Base-by-base conservation (phyloP, 2,888 invertebrate species). In the Brenthis hecate region DNA sequence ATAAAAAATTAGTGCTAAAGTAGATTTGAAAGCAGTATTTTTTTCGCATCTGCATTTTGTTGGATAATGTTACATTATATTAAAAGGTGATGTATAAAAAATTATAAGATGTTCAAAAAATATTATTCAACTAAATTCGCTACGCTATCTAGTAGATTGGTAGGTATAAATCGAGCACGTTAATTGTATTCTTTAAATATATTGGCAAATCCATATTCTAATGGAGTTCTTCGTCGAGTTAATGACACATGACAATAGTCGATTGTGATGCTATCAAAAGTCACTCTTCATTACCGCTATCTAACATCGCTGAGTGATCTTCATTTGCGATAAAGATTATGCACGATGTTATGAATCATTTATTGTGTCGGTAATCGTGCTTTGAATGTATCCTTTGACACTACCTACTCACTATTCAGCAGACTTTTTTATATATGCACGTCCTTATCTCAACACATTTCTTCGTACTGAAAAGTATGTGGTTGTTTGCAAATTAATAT, bases 361-460 rank as follows among this genome's bases (percentile, higher is more conserved):
- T 80, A 82, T 84, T 85, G 81, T 83, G 77, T 79, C 72, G 72
- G 72, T 74, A 75, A 74, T 80, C 81, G 79, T 82, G 81, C 80
- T 76, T 80, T 76, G 80, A 83, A 84, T 85, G 78, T 77, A 72
- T 75, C 76, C 72, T 77, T 77, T 78, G 75, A 79, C 79, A 75
- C 76, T 77, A 4, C 28, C 0, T 28, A 4, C 28, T 28, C 28
- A 28, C 0, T 28, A 28, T 28, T 28, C 28, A 28, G 47, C 23
- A 47, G 23, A 47, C 58, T 58, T 32, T 14, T 19, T 58, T 48
- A 47, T 58, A 28, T 28, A 28, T 28, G 51, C 65, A 57, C 57
- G 53, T 58, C 53, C 43, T n/a, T 57, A 13, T 57, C 36, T 32
- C 6, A 5, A 3, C 14, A 50, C 6, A 43, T 53, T 36, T 60